Percentiles rank a stretch among this genome's conserved stretches.
Evolutionary conservation across 2,888 invertebrate species (phyloP).

Genomic region (Cynaeus angustus): DNA sequence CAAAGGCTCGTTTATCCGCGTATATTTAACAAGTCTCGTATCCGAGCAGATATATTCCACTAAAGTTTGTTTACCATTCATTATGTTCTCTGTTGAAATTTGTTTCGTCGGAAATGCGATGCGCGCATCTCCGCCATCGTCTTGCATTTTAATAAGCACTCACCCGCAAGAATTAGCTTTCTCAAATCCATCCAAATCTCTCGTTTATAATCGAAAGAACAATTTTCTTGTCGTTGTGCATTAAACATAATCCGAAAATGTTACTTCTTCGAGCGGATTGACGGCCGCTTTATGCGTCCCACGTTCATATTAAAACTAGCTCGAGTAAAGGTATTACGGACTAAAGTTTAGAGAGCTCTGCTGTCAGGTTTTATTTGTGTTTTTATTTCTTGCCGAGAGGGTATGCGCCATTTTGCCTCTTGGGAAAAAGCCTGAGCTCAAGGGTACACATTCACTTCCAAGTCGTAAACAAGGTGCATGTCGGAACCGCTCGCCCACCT

Average conservation of each 20-base stretch:
- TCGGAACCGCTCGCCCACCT: constrained; percentile 32
- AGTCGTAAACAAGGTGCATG: constrained; percentile 49
- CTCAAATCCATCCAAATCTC: background rate
- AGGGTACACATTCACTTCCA: constrained; percentile 46
- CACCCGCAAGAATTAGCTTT: constrained; percentile 6
- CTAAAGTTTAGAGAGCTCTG: constrained; percentile 59
- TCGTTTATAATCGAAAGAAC: constrained; percentile 8
- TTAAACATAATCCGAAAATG: constrained; percentile 34
- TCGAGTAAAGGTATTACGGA: constrained; percentile 55
- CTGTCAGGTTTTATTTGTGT: constrained; percentile 63
- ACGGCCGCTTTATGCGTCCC: constrained; percentile 53
- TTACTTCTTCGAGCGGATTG: constrained; percentile 40
- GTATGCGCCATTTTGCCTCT: constrained; percentile 60
- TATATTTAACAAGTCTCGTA: constrained; percentile 27
- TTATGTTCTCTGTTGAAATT: constrained; percentile 39
- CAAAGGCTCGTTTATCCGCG: constrained; percentile 11
- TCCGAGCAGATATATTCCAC: constrained; percentile 25
- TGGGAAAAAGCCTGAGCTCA: constrained; percentile 52
- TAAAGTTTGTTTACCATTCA: constrained; percentile 44
- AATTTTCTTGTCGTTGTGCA: constrained; percentile 24
- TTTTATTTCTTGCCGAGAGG: constrained; percentile 63
- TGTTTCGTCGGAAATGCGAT: constrained; percentile 41
- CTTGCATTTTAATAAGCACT: constrained; percentile 39
- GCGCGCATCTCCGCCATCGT: constrained; percentile 31
- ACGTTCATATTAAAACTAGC: constrained; percentile 56